Conservation (phyloP, 2,797 vertebrate genomes). For the Melanotaenia trifasciata region DNA sequence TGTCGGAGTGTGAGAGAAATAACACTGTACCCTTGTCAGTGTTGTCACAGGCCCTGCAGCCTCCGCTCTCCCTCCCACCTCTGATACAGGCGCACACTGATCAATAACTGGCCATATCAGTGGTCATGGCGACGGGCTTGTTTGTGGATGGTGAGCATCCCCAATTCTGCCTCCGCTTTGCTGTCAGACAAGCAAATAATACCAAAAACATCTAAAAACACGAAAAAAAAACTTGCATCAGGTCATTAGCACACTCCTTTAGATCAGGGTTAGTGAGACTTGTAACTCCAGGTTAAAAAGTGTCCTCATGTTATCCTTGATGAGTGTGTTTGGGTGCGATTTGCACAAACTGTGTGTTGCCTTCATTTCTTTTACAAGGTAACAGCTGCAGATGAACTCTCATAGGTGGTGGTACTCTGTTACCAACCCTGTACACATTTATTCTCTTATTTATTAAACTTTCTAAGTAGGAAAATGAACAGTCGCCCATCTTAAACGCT, state of each 20-base stretch:
- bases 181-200: slow-evolving; percentile 1
- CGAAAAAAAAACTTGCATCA: slow-evolving; percentile 10
- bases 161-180: not conserved
- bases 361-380: slow-evolving; percentile 29
- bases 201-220: not conserved
- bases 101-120: slow-evolving; percentile 89
- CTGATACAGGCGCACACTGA: slow-evolving; percentile 84
- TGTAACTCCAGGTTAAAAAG: slow-evolving; percentile 10
- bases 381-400: slow-evolving; percentile 28
- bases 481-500: slow-evolving; percentile 69
- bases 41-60: slow-evolving; percentile 83
- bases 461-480: slow-evolving; percentile 79
- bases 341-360: slow-evolving; percentile 2
- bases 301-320: not conserved
- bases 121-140: slow-evolving; percentile 82
- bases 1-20: slow-evolving; percentile 94
- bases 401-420: slow-evolving; percentile 15
- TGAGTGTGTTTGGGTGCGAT: slow-evolving; percentile 10
- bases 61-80: slow-evolving; percentile 69
- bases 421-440: slow-evolving; percentile 36
- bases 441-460: slow-evolving; percentile 76
- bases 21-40: slow-evolving; percentile 98
- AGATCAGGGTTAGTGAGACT: not conserved
- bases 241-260: not conserved
- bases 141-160: not conserved